A percentile compares a stretch with the other conserved stretches of the same genome.
Evolutionary conservation across 2,888 invertebrate species (phyloP).

Genomic region (Patella caerulea): DNA sequence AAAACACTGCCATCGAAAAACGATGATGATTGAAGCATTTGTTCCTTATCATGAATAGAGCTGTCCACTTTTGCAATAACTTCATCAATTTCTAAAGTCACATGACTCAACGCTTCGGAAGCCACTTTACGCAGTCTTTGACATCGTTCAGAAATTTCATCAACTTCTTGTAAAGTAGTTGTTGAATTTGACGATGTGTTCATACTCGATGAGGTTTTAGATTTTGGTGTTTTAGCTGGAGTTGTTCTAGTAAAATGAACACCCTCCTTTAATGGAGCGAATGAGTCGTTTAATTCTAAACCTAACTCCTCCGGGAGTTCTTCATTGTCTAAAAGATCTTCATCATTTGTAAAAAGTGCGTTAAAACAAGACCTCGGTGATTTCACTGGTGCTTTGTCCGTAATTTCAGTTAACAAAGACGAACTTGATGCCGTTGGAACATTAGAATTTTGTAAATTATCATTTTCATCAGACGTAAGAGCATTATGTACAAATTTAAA

Average conservation of each 20-base stretch:
- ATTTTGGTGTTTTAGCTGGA: neutral
- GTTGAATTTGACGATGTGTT: neutral
- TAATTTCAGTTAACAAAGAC: neutral
- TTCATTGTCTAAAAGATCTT: neutral
- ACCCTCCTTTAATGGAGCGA: neutral
- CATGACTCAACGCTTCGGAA: neutral
- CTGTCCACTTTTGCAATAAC: neutral
- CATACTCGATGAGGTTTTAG: neutral
- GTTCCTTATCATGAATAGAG: constrained; percentile 1
- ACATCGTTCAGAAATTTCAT: too few species aligned
- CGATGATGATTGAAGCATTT: neutral
- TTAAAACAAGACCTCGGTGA: too few species aligned
- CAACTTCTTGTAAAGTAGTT: neutral
- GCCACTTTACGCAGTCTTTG: neutral
- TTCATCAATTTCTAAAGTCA: constrained; percentile 1
- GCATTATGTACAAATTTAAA: neutral
- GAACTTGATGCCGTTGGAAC: neutral
- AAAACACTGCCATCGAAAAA: neutral
- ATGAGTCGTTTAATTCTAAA: neutral
- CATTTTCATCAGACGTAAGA: too few species aligned
- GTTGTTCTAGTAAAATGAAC: neutral
- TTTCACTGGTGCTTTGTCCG: too few species aligned
- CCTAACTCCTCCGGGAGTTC: neutral
- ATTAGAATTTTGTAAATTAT: neutral
- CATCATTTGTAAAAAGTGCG: neutral